These are phyloP conservation scores for Nomia melanderi DNA, from an alignment of 1,140 invertebrate genomes.

Conservation along the genomic window DNA sequence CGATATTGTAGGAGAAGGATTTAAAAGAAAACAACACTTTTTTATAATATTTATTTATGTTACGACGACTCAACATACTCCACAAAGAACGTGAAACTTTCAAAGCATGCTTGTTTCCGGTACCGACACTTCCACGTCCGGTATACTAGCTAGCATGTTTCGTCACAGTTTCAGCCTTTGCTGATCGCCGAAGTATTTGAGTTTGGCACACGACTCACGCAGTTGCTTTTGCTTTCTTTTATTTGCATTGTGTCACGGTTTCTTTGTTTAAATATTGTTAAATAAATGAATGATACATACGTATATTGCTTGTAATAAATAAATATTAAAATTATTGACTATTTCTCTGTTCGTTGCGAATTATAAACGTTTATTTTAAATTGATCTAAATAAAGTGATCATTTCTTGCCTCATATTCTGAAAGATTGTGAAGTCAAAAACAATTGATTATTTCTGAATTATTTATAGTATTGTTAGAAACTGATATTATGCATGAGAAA, in stretches of 20 bases:
- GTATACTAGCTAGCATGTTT: background rate
- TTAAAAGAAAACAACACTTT: no score
- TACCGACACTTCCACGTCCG: background rate
- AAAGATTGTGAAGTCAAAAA: no score
- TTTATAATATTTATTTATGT: no score
- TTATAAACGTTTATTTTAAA: no score
- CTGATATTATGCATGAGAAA: no score
- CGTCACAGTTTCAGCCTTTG: background rate
- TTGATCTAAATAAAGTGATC: no score
- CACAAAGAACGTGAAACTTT: background rate
- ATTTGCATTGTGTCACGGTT: constrained; percentile 62
- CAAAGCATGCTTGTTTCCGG: background rate
- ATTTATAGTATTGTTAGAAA: no score
- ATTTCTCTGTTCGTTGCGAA: no score
- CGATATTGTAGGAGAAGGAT: no score
- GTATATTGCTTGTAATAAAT: background rate
- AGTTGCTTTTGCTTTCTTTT: constrained; percentile 62
- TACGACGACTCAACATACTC: background rate
- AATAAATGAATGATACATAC: constrained; percentile 27
- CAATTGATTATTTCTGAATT: no score
- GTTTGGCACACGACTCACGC: constrained; percentile 51
- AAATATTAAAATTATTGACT: no score
- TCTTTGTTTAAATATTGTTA: constrained; percentile 50
- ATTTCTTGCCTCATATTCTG: no score
- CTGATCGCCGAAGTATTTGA: background rate